Evolutionary conservation across 35 echinoderm and acorn worm genomes (phyloP).

Genomic region (Heliocidaris tuberculata): DNA sequence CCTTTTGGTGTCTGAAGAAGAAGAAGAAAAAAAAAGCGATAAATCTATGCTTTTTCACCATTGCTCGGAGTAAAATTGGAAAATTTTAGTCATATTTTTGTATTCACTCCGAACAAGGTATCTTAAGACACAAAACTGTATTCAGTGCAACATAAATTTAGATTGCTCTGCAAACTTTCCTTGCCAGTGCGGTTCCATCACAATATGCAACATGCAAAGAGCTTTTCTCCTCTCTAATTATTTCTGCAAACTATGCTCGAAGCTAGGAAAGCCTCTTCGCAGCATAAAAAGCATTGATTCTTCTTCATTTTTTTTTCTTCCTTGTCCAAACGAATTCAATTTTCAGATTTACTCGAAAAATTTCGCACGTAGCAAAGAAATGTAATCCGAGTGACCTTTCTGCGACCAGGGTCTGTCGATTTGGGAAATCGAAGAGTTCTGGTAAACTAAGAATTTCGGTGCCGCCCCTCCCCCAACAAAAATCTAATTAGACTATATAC

Average conservation of each 20-base stretch:
- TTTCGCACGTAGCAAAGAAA: not conserved
- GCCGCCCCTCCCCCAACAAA: not conserved
- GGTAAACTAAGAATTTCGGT: not conserved
- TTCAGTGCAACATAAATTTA: too few relatives aligned
- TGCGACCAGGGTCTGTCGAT: not conserved
- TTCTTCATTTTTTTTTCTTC: not conserved
- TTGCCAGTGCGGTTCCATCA: not conserved
- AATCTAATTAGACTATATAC: not conserved
- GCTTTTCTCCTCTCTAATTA: not conserved
- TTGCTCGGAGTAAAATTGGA: too few relatives aligned
- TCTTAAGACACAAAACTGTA: too few relatives aligned
- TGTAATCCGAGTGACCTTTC: not conserved
- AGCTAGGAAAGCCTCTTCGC: not conserved
- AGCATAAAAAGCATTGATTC: not conserved
- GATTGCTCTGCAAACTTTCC: not conserved
- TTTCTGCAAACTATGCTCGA: not conserved
- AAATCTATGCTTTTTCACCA: too few relatives aligned
- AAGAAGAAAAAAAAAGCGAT: too few relatives aligned
- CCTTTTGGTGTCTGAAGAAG: too few relatives aligned
- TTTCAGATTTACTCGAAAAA: constrained; percentile 4
- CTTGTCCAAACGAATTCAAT: constrained; percentile 10
- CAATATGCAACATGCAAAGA: not conserved
- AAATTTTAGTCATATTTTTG: too few relatives aligned
- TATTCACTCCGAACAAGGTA: too few relatives aligned
- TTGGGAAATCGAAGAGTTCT: not conserved